Evolutionary conservation across 2,888 invertebrate species (phyloP), one percentile per base, ranked within the genome.

Genomic region (Drosophila kuntzei): DNA sequence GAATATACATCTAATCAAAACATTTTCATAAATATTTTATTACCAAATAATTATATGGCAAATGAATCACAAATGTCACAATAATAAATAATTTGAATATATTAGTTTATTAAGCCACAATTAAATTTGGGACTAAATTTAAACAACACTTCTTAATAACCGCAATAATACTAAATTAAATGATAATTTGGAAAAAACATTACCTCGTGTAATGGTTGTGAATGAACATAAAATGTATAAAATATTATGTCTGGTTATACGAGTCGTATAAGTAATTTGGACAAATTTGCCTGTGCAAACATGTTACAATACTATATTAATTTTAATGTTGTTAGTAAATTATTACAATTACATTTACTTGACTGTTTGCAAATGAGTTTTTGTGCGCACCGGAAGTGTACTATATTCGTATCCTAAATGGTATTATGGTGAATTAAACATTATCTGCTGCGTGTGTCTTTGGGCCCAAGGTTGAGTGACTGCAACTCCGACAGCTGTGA

Each of bases 301-400:
- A 46, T n/a, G 16, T 58, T 55, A 61, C 62, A 68, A 41, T 71
- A n/a, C n/a, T n/a, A 71, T 70, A 65, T 81, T 74, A 71, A 53
- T 67, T 64, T 63, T 55, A 77, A 71, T 87, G 70, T 61, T 78
- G 68, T 78, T 61, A 78, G 72, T 77, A 81, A 79, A 79, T 82
- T 59, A 71, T 79, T 54, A 65, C 54, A 74, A 76, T 71, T 67
- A 70, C 59, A 73, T 67, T 63, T 54, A 55, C 51, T 43, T 12
- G 51, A n/a, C 41, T 18, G 55, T 22, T 34, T 32, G 39, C 34
- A 53, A 76, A 76, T 76, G 65, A 64, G 60, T 27, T 46, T 57
- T 34, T 29, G 20, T 4, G 12, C 49, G 41, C 67, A 60, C 68
- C 78, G 86, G 82, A 82, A 79, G 58, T 18, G 16, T 62, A n/a